Evolutionary conservation across 2,113 vertebrate species (phyloP).

Genomic region (Pyrgilauda ruficollis): DNA sequence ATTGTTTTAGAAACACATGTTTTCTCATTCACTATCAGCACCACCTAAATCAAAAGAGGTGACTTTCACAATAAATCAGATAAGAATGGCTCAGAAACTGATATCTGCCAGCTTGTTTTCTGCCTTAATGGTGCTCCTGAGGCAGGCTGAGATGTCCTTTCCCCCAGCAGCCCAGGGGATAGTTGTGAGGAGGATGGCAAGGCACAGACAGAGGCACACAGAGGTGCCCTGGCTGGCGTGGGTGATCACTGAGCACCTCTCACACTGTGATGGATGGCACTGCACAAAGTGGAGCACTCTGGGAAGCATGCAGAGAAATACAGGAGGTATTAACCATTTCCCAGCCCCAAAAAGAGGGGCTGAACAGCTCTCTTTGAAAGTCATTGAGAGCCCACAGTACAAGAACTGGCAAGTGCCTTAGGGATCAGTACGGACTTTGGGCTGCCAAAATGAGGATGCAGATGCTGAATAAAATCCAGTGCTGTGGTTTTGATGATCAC

Average conservation of each 20-base stretch:
- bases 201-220: neutral
- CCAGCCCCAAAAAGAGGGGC: neutral
- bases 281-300: neutral
- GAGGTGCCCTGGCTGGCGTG: neutral
- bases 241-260: conserved; percentile 2
- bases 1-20: conserved; percentile 62
- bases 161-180: neutral
- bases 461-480: neutral
- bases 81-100: conserved; percentile 53
- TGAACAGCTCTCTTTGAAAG: neutral
- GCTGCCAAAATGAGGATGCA: neutral
- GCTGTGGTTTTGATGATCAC: neutral
- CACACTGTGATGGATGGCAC: neutral
- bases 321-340: neutral
- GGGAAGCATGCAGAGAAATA: neutral
- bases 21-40: conserved; percentile 55
- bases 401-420: neutral
- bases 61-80: conserved; percentile 71
- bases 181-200: conserved; percentile 13
- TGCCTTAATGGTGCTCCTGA: conserved; percentile 44
- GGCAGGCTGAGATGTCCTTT: conserved; percentile 20
- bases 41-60: conserved; percentile 65
- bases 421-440: rapidly evolving
- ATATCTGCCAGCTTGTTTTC: conserved; percentile 62
- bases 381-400: rapidly evolving